A percentile compares a stretch with the other conserved stretches of the same genome.
These are phyloP conservation scores for Ctenopoma multispine DNA, from an alignment of 2,797 vertebrate species.

Conservation along the genomic window DNA sequence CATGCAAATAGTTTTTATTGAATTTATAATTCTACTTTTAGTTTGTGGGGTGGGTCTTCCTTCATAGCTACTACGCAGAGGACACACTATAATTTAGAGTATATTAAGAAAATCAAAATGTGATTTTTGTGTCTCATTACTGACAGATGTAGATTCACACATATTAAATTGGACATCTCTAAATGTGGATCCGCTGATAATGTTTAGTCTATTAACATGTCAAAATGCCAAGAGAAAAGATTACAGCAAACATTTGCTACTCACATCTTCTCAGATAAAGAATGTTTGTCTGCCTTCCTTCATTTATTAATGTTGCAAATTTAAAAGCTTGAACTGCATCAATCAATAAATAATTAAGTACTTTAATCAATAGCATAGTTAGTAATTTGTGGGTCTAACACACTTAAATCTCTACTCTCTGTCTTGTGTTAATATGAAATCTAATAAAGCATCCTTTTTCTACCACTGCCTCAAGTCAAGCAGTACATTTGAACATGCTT, in stretches of 20 bases:
- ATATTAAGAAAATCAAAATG: too few relatives aligned
- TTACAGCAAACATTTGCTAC: neutral
- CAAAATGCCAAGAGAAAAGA: neutral
- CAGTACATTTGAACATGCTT: constrained; percentile 20
- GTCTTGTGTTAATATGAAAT: constrained; percentile 34
- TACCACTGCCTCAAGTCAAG: constrained; percentile 23
- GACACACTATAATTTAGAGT: too few relatives aligned
- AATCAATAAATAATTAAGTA: constrained; percentile 5
- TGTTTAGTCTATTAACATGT: neutral
- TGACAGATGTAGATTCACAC: neutral
- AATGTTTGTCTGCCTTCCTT: neutral
- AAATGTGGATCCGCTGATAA: too few relatives aligned
- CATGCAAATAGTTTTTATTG: too few relatives aligned
- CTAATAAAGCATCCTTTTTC: constrained; percentile 47
- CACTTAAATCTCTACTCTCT: constrained; percentile 17
- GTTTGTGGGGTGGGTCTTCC: too few relatives aligned
- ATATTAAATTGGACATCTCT: neutral
- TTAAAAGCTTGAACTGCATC: neutral
- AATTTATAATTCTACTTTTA: too few relatives aligned
- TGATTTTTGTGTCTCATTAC: neutral
- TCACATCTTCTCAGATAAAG: neutral
- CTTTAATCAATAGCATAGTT: constrained; percentile 1
- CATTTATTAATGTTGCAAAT: neutral
- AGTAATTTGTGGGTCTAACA: constrained; percentile 6
- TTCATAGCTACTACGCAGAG: too few relatives aligned